Conservation (phyloP, 2,888 invertebrate genomes). For the Teinopalpus imperialis region DNA sequence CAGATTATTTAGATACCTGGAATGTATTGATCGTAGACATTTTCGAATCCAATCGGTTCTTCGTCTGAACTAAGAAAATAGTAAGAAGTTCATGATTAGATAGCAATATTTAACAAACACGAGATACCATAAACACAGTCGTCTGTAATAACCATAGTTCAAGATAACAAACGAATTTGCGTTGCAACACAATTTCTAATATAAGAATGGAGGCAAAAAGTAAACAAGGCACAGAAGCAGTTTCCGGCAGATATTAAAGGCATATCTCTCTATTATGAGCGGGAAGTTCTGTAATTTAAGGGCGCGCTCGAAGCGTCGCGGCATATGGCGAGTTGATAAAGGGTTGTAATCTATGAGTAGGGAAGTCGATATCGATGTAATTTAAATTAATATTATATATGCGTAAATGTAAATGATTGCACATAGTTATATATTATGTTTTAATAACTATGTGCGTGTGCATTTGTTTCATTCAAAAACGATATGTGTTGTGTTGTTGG, state of each 20-base stretch:
- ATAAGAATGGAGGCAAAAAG: slow-evolving; percentile 75
- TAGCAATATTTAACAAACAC: not conserved
- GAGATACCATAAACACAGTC: slow-evolving; percentile 8
- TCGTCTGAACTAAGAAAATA: too few relatives aligned
- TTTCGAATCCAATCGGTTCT: too few relatives aligned
- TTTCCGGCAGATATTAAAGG: slow-evolving; percentile 80
- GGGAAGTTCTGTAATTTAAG: slow-evolving; percentile 81
- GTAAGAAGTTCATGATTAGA: too few relatives aligned
- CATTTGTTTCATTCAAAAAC: too few relatives aligned
- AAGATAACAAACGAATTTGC: slow-evolving; percentile 26
- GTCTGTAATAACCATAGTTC: slow-evolving; percentile 24
- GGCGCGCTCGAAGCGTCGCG: slow-evolving; percentile 61
- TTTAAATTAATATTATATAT: too few relatives aligned
- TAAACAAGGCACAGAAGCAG: slow-evolving; percentile 69
- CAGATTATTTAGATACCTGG: too few relatives aligned
- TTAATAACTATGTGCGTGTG: too few relatives aligned
- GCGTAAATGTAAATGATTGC: too few relatives aligned
- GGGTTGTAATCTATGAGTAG: slow-evolving; percentile 46
- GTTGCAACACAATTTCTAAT: slow-evolving; percentile 57
- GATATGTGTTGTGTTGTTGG: too few relatives aligned
- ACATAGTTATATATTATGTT: too few relatives aligned
- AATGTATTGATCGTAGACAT: too few relatives aligned
- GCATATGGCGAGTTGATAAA: slow-evolving; percentile 69
- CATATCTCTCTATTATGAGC: slow-evolving; percentile 82
- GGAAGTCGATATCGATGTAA: slow-evolving; percentile 19